Conservation (phyloP, 2,797 vertebrate genomes). For the Falco berigora region DNA sequence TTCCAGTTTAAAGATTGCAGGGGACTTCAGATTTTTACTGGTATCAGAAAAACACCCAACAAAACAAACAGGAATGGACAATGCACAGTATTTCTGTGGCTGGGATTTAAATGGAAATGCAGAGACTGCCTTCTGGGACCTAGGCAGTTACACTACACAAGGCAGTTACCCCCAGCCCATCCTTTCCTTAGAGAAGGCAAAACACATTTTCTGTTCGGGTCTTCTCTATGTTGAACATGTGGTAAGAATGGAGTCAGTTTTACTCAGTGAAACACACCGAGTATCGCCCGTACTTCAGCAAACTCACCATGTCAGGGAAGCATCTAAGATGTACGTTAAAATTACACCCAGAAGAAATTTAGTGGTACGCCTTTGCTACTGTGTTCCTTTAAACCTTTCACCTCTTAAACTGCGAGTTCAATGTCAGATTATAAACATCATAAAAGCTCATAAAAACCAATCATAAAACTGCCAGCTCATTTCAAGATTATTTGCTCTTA, state of each 20-base stretch:
- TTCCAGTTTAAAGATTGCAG: background rate
- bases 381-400: constrained; percentile 58
- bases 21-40: background rate
- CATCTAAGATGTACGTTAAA: background rate
- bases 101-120: background rate
- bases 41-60: background rate
- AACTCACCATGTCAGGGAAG: background rate
- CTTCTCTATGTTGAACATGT: background rate
- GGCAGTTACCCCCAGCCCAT: background rate
- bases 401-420: constrained; percentile 55
- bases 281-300: background rate
- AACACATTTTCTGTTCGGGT: background rate
- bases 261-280: background rate
- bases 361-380: constrained; percentile 12
- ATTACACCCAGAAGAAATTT: background rate
- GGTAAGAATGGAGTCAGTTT: background rate
- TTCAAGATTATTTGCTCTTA: constrained; percentile 50
- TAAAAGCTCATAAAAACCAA: constrained; percentile 57
- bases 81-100: background rate
- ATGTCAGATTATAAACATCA: constrained; percentile 63
- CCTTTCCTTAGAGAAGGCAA: background rate
- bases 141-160: background rate
- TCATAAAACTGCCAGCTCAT: constrained; percentile 61
- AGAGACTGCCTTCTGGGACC: background rate
- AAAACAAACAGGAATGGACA: background rate